Evolutionary conservation across 2,888 invertebrate genomes (phyloP).

Genomic region (Serripes groenlandicus): DNA sequence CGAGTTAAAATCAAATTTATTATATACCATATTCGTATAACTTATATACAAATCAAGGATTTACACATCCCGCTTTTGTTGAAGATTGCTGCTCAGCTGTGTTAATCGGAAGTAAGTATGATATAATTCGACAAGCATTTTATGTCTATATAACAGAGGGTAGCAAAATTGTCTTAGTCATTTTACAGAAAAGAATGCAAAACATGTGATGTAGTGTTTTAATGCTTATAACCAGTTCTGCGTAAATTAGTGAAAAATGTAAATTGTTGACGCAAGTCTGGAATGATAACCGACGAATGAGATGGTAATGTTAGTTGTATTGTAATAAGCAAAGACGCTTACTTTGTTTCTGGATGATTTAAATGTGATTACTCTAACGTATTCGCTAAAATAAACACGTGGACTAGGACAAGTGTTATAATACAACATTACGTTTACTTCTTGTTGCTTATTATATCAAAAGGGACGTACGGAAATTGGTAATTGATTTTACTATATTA

Average conservation of each 20-base stretch:
- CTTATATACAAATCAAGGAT: neutral
- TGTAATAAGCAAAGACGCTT: no score
- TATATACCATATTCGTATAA: neutral
- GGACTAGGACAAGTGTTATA: neutral
- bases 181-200: no score
- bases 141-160: no score
- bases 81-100: neutral
- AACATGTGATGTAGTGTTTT: no score
- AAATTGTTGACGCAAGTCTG: no score
- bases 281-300: no score
- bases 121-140: neutral
- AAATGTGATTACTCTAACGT: no score
- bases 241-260: neutral
- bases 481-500: neutral
- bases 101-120: neutral
- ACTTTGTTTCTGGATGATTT: no score
- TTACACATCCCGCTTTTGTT: neutral
- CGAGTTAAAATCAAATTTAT: neutral
- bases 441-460: neutral
- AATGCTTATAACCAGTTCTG: neutral
- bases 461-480: conserved; percentile 6
- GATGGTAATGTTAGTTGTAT: no score
- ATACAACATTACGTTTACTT: neutral
- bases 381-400: neutral
- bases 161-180: no score